These are phyloP conservation scores for Chymomyza costata DNA, from an alignment of 1,140 invertebrate species.

Conservation along the genomic window DNA sequence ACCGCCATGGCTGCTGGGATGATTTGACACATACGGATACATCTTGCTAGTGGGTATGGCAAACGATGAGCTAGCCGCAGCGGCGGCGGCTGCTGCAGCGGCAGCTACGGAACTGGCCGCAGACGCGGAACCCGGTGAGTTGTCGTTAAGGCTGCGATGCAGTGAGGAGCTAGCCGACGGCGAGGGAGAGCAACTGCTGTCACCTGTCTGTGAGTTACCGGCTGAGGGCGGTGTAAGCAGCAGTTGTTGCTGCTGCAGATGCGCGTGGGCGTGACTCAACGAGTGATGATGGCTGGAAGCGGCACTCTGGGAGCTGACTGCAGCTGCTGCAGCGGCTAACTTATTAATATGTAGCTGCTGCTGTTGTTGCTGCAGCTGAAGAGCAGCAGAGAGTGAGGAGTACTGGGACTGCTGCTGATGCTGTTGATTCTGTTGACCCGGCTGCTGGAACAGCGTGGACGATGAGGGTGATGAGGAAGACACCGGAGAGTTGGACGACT, in stretches of 20 bases:
- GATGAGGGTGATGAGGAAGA: slow-evolving; percentile 69
- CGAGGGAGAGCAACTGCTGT: slow-evolving; percentile 77
- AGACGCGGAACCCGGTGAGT: slow-evolving; percentile 68
- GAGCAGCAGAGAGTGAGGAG: slow-evolving; percentile 62
- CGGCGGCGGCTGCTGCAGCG: slow-evolving; percentile 79
- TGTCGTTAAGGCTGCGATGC: slow-evolving; percentile 79
- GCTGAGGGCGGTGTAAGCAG: slow-evolving; percentile 68
- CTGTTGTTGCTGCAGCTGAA: slow-evolving; percentile 67
- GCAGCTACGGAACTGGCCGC: slow-evolving; percentile 82
- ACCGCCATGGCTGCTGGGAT: slow-evolving; percentile 77
- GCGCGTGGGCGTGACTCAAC: slow-evolving; percentile 75
- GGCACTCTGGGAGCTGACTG: slow-evolving; percentile 49
- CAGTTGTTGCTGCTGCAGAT: slow-evolving; percentile 77
- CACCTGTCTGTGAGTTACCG: slow-evolving; percentile 72
- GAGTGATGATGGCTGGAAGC: slow-evolving; percentile 34
- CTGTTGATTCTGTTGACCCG: slow-evolving; percentile 44
- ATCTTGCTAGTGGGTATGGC: slow-evolving; percentile 78
- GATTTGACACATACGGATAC: slow-evolving; percentile 82
- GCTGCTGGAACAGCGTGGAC: slow-evolving; percentile 34
- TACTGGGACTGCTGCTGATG: slow-evolving; percentile 59
- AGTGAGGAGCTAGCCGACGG: slow-evolving; percentile 77
- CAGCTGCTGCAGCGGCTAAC: slow-evolving; percentile 53
- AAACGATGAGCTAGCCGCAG: slow-evolving; percentile 78
- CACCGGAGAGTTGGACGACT: slow-evolving; percentile 68
- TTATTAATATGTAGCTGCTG: slow-evolving; percentile 56